A percentile compares a stretch with the other conserved stretches of the same genome.
These are phyloP conservation scores for Macrocentrus cingulum DNA, from an alignment of 1,140 invertebrate genomes.

Conservation along the genomic window DNA sequence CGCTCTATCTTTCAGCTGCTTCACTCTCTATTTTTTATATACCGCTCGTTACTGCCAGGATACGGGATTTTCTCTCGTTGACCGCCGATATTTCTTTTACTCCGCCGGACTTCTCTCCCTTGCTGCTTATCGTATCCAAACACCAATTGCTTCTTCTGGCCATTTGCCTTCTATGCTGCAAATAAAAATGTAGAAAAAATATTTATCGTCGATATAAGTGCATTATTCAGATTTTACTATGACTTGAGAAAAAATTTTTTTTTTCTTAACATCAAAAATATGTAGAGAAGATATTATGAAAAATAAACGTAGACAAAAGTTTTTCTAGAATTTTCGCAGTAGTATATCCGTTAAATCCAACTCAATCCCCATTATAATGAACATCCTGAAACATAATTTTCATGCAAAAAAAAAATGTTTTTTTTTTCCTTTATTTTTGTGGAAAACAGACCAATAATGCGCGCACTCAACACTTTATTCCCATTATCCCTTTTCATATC, in stretches of 20 bases:
- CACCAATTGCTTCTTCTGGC: slow-evolving; percentile 1
- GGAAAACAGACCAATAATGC: not conserved
- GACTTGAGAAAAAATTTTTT: no score
- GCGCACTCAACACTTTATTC: not conserved
- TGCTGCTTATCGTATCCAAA: not conserved
- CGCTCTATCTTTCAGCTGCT: slow-evolving; percentile 29
- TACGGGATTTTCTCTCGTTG: slow-evolving; percentile 51
- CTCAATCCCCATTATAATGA: no score
- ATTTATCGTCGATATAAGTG: not conserved
- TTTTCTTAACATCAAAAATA: no score
- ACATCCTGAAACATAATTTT: no score
- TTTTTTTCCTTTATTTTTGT: slow-evolving; percentile 3
- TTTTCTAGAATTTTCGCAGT: no score
- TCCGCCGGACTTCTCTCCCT: slow-evolving; percentile 28
- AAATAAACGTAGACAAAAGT: no score
- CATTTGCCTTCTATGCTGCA: not conserved
- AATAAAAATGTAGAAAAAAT: no score
- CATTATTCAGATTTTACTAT: no score
- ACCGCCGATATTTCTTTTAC: slow-evolving; percentile 56
- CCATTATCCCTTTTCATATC: not conserved
- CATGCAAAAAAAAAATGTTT: no score
- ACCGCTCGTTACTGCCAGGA: slow-evolving; percentile 57
- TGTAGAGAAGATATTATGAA: no score
- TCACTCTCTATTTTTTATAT: slow-evolving; percentile 26
- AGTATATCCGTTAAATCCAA: not conserved